phyloP scores from a whole-genome alignment of 2,113 vertebrate species.

The Gymnarchus niloticus region DNA sequence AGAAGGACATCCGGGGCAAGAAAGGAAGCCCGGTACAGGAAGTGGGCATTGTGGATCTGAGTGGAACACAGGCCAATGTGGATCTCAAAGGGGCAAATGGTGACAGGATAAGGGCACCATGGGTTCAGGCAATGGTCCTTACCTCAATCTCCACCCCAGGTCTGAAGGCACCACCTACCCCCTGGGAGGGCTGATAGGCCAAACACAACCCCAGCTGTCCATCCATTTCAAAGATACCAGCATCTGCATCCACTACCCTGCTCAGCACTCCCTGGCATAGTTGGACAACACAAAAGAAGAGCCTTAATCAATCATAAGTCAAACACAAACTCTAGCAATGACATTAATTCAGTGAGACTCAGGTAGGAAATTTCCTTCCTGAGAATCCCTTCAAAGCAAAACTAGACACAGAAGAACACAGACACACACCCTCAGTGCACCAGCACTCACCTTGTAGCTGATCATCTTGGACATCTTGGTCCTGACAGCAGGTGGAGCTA shows the following conservation, averaged over 20 bases:
- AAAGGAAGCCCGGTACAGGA: slow-evolving; percentile 63
- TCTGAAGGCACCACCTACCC: slow-evolving; percentile 57
- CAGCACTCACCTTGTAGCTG: slow-evolving; percentile 66
- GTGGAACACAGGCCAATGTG: neutral
- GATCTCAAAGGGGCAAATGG: neutral
- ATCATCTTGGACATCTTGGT: slow-evolving; percentile 62
- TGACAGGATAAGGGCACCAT: neutral
- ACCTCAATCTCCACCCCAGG: slow-evolving; percentile 70
- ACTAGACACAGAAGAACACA: neutral
- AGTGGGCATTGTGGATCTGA: slow-evolving; percentile 72
- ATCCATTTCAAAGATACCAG: slow-evolving; percentile 77
- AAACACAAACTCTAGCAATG: neutral
- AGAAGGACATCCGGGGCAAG: slow-evolving; percentile 63
- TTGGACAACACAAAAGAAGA: neutral
- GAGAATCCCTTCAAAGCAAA: slow-evolving; percentile 4
- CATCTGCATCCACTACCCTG: slow-evolving; percentile 63
- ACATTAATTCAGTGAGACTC: neutral
- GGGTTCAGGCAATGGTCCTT: slow-evolving; percentile 24
- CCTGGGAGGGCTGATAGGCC: slow-evolving; percentile 70
- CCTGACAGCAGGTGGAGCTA: slow-evolving; percentile 28
- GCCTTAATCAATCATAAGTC: neutral
- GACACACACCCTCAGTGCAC: neutral
- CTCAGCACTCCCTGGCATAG: slow-evolving; percentile 70
- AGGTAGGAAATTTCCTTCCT: neutral
- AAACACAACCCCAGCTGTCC: slow-evolving; percentile 70